These are phyloP conservation scores for Tribolium castaneum DNA, from an alignment of 1,140 invertebrate genomes.

Conservation along the genomic window DNA sequence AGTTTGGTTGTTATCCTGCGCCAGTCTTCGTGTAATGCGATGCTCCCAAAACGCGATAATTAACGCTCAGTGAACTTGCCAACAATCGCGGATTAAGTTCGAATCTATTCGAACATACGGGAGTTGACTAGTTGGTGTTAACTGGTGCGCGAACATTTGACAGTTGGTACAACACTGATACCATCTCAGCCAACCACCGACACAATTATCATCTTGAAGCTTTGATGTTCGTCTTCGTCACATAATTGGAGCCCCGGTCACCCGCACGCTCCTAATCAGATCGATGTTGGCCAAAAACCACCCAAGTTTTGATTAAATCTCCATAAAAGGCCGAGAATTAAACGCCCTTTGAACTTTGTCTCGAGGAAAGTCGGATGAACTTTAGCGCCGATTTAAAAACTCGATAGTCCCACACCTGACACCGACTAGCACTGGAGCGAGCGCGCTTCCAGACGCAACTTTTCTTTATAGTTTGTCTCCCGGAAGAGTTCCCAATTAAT, in stretches of 20 bases:
- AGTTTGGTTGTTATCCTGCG: neutral
- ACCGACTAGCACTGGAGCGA: neutral
- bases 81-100: conserved; percentile 16
- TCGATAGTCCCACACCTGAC: conserved; percentile 13
- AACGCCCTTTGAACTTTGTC: conserved; percentile 7
- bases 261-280: neutral
- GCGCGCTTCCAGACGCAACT: neutral
- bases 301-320: conserved; percentile 16
- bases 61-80: conserved; percentile 20
- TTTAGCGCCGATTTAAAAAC: conserved; percentile 5
- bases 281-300: neutral
- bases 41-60: conserved; percentile 15
- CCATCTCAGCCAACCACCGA: neutral
- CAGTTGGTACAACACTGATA: conserved; percentile 11
- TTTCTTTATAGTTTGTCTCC: neutral
- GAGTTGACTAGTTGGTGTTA: conserved; percentile 24
- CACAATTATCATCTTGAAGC: conserved; percentile 13
- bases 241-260: neutral
- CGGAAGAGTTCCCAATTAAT: conserved; percentile 18
- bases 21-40: neutral
- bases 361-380: neutral
- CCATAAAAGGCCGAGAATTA: neutral
- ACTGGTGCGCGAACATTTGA: conserved; percentile 28
- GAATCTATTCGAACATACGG: conserved; percentile 9
- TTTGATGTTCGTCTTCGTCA: conserved; percentile 18